Evolutionary conservation across 2,888 invertebrate species (phyloP), one percentile per base, ranked within the genome.

Genomic region (Salticus scenicus): DNA sequence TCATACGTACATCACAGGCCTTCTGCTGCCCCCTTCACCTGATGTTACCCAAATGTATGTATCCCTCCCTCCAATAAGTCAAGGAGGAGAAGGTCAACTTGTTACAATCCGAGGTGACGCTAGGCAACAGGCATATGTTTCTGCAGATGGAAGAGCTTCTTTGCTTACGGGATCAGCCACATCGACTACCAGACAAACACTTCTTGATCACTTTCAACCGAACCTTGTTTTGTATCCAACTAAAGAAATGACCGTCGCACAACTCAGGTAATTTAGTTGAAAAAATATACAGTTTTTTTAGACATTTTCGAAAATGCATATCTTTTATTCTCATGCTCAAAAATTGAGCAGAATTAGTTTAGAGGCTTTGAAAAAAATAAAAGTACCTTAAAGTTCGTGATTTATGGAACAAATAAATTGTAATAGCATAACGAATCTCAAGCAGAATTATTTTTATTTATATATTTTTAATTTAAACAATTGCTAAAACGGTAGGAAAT

Each of bases 1-100:
- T 24, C 88, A 89, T 47, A 88, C 88, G 5, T 88, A 88, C 71
- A 86, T 89, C 33, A 88, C 89, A 2, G 88, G 88, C n/a, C 78
- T 88, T 2, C 66, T 89, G 5, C 72, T 89, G 1, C 86, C 78
- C 12, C 88, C 88, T 10, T 77, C 80, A 0, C 73, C 76, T 0
- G 74, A 77, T 33, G 31, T 70, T 1, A 24, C 79, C 10, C 63
- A 51, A 37, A 67, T 85, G 27, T 85, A 81, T 41, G 57, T 85
- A 17, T 75, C 83, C 1, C 69, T 87, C 14, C 86, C 87, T 1
- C 87, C 88, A 5, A 83, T 87, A n/a, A 72, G 78, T 8, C 76
- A 72, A 24, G 80, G 77, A 1, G 81, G 77, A 0, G 87, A 83
- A 7, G 83, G 83, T 24, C 83, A 81, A 5, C 42, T 87, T 30